Evolutionary conservation across 2,888 invertebrate species (phyloP), one percentile per base, ranked within the genome.

Genomic region (Campoplex nolae): DNA sequence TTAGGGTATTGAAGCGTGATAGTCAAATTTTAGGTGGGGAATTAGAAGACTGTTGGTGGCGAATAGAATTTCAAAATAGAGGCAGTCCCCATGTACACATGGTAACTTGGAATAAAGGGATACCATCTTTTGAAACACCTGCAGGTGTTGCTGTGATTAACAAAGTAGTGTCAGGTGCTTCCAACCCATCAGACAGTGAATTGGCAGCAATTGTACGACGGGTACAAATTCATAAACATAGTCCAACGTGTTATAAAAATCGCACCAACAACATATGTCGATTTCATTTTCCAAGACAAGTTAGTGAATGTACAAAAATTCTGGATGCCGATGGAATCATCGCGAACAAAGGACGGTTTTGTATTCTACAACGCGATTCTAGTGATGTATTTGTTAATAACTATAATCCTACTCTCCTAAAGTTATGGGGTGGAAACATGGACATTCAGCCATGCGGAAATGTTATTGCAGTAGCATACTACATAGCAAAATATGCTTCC

Each of bases 371-470:
- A 32, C 62, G 62, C 11, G 23, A 62, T 62, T 23, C 62, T 62
- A 23, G 9, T 38, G 87, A 89, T 62, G 42, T n/a, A 51, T 84
- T 54, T 70, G 82, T 90, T 2, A 93, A 93, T 35, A 93, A 93
- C 87, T 93, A 92, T 78, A 93, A 92, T 88, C 9, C 90, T 28
- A 42, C 13, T 35, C 68, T 93, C 18, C 51, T 92, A 23, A 65
- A 56, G 16, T 8, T 93, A 62, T 93, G 92, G 92, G 28, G 90
- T 51, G 93, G 87, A 4, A 93, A 93, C 70, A 94, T 94, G 75
- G 92, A 93, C 71, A 85, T 94, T 0, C 92, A 93, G 76, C 92
- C 92, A 4, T 92, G 92, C 86, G 92, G 93, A 13, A 91, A 68
- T 83, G 88, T 92, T 1, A 90, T 90, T 0, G 91, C 93, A 23